Percentiles rank a stretch among this genome's conserved stretches.
Evolutionary conservation across 2,888 invertebrate genomes (phyloP).

Genomic region (Hyposoter dolosus): DNA sequence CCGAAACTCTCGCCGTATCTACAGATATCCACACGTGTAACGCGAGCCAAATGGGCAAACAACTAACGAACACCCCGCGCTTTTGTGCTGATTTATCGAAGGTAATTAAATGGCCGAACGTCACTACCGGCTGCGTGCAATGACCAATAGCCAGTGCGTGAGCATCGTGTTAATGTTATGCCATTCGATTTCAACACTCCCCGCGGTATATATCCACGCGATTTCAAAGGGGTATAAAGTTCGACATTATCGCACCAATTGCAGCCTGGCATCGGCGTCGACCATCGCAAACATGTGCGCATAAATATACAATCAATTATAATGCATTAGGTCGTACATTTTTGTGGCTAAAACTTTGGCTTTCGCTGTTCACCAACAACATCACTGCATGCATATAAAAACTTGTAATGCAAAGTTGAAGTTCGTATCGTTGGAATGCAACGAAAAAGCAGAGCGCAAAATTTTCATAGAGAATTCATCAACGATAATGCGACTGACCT

Average conservation of each 20-base stretch:
- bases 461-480: no score
- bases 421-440: no score
- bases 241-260: conserved; percentile 57
- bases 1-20: not conserved
- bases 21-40: conserved; percentile 12
- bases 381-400: no score
- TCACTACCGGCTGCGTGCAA: conserved; percentile 79
- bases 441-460: no score
- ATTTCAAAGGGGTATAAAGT: conserved; percentile 22
- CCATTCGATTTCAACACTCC: conserved; percentile 67
- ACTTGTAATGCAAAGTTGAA: no score
- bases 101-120: conserved; percentile 81
- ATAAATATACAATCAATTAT: conserved; percentile 27
- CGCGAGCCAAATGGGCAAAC: conserved; percentile 48
- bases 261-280: conserved; percentile 12
- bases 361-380: not conserved
- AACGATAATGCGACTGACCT: no score
- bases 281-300: conserved; percentile 19
- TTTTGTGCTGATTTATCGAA: conserved; percentile 75
- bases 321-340: conserved; percentile 1
- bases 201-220: conserved; percentile 5
- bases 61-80: conserved; percentile 58
- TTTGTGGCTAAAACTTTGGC: not conserved
- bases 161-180: conserved; percentile 78
- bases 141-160: conserved; percentile 82